These are phyloP conservation scores for Tuberolachnus salignus DNA, from an alignment of 2,888 invertebrate genomes.

Conservation along the genomic window DNA sequence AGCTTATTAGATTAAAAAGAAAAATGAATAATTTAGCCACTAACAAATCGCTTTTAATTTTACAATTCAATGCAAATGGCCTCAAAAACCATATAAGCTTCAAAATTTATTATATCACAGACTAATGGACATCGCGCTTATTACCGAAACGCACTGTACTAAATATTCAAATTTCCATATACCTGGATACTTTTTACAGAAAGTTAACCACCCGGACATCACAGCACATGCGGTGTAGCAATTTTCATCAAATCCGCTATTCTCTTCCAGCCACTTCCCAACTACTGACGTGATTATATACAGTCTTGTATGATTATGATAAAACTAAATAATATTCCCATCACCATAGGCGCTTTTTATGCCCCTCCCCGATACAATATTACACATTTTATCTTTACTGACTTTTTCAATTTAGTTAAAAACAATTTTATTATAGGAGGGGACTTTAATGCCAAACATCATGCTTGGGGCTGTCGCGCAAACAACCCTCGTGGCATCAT, in stretches of 20 bases:
- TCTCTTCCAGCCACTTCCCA: background rate
- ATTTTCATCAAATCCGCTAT: background rate
- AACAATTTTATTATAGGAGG: no score
- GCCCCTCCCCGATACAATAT: no score
- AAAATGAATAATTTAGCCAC: slow-evolving; percentile 28
- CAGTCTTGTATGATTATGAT: background rate
- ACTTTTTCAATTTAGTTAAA: no score
- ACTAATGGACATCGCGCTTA: background rate
- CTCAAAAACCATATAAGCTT: no score
- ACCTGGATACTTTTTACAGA: no score
- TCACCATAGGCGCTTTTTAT: background rate
- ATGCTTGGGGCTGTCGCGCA: no score
- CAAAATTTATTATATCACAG: slow-evolving; percentile 4
- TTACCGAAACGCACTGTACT: slow-evolving; percentile 28
- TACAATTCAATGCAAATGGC: slow-evolving; percentile 22
- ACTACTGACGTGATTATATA: slow-evolving; percentile 1
- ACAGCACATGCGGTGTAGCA: background rate
- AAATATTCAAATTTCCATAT: no score
- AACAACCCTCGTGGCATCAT: no score
- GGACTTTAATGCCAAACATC: no score
- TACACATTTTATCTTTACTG: no score
- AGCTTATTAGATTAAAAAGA: slow-evolving; percentile 13
- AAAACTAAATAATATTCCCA: background rate
- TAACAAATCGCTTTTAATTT: slow-evolving; percentile 14
- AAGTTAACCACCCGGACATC: background rate